Conservation (phyloP, 2,888 invertebrate genomes). For the Mesorhabditis belari region DNA sequence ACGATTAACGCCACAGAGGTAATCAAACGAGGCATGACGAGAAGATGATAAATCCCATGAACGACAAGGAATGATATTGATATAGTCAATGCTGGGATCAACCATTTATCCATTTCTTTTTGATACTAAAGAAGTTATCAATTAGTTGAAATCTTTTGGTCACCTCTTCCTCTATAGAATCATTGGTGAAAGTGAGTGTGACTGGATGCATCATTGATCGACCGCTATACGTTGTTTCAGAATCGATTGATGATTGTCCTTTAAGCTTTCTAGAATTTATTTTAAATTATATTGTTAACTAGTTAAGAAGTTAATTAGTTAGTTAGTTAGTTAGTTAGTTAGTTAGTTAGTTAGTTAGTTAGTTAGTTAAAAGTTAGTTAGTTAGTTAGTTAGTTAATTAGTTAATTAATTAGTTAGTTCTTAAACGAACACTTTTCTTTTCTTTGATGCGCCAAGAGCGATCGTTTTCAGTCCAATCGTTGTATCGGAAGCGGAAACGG, state of each 20-base stretch:
- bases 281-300: neutral
- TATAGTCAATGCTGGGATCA: conserved; percentile 48
- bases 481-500: conserved; percentile 20
- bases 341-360: too few species aligned
- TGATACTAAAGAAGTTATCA: conserved; percentile 28
- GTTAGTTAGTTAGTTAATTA: neutral
- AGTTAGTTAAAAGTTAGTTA: too few species aligned
- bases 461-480: neutral
- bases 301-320: too few species aligned
- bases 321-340: neutral
- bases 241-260: neutral
- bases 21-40: conserved; percentile 39
- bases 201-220: conserved; percentile 16
- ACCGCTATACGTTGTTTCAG: conserved; percentile 5
- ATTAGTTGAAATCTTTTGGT: neutral
- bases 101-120: conserved; percentile 50
- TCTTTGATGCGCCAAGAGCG: neutral
- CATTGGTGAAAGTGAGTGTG: conserved; percentile 30
- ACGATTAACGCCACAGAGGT: conserved; percentile 40
- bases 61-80: conserved; percentile 48
- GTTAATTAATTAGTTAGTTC: neutral
- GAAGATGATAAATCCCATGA: conserved; percentile 46
- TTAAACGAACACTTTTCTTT: neutral
- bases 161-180: conserved; percentile 28
- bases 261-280: neutral